A percentile compares a stretch with the other conserved stretches of the same genome.
Evolutionary conservation across 2,888 invertebrate genomes (phyloP).

Genomic region (Melieria picta): DNA sequence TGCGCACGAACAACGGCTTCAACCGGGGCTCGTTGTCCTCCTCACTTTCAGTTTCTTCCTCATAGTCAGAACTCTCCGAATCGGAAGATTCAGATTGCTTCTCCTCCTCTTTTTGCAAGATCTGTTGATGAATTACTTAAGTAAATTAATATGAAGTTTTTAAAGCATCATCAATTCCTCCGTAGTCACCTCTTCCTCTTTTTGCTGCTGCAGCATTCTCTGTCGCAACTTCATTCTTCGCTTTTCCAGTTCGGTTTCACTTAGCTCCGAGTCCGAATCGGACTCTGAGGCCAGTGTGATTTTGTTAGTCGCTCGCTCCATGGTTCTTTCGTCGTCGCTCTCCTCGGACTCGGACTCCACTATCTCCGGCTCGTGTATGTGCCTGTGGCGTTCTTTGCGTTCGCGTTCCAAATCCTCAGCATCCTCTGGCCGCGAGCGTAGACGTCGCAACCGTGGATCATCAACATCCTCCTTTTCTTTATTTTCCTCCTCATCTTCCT

Average conservation of each 20-base stretch:
- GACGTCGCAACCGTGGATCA: constrained; percentile 83
- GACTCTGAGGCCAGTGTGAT: constrained; percentile 66
- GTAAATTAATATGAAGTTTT: not conserved
- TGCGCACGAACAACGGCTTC: constrained; percentile 94
- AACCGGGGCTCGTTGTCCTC: constrained; percentile 91
- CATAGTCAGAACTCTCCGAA: constrained; percentile 82
- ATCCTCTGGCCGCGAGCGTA: constrained; percentile 69
- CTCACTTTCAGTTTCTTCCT: constrained; percentile 85
- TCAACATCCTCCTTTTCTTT: constrained; percentile 69
- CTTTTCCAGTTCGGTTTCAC: constrained; percentile 86
- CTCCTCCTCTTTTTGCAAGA: constrained; percentile 69
- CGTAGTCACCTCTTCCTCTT: constrained; percentile 73
- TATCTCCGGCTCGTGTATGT: constrained; percentile 76
- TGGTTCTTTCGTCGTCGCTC: constrained; percentile 65
- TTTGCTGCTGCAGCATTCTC: constrained; percentile 75
- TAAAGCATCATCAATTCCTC: not conserved
- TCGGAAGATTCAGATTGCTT: constrained; percentile 73
- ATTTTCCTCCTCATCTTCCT: constrained; percentile 43
- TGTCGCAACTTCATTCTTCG: constrained; percentile 77
- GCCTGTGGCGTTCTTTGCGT: constrained; percentile 70
- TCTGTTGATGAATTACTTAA: constrained; percentile 34
- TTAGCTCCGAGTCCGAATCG: constrained; percentile 85
- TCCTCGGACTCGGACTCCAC: constrained; percentile 69
- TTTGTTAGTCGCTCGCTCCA: constrained; percentile 63
- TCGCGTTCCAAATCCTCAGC: constrained; percentile 64